Evolutionary conservation across 2,113 vertebrate species (phyloP).

Genomic region (Dasyprocta punctata): DNA sequence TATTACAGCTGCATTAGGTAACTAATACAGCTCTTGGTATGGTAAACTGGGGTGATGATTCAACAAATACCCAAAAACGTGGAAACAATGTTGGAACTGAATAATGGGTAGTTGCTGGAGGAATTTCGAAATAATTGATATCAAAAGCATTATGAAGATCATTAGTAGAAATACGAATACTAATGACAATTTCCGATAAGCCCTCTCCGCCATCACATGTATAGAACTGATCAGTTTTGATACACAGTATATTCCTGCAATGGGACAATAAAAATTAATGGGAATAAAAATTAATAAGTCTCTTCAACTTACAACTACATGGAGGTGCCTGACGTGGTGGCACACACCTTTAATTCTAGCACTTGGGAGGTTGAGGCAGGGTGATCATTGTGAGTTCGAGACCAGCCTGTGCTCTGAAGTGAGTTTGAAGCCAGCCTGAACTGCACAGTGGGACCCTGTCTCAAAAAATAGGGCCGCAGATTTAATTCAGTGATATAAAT

Average conservation of each 20-base stretch:
- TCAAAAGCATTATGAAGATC: background rate
- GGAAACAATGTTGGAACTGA: background rate
- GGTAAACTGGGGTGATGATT: background rate
- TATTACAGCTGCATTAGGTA: background rate
- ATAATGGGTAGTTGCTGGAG: background rate
- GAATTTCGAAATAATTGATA: background rate
- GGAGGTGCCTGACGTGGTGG: too few relatives aligned
- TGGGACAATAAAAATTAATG: background rate
- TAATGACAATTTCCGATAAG: background rate
- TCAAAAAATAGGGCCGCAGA: too few relatives aligned
- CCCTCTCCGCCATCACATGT: background rate
- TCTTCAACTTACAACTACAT: background rate
- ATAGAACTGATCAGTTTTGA: background rate
- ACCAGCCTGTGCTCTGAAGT: too few relatives aligned
- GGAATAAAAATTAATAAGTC: background rate
- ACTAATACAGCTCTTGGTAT: background rate
- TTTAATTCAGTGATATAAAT: too few relatives aligned
- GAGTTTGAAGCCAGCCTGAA: too few relatives aligned
- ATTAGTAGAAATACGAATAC: background rate
- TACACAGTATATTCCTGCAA: background rate
- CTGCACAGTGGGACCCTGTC: too few relatives aligned
- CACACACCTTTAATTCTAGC: too few relatives aligned
- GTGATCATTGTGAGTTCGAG: too few relatives aligned
- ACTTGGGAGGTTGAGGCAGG: too few relatives aligned
- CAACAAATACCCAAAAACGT: background rate